Evolutionary conservation across 2,888 invertebrate species (phyloP), one percentile per base, ranked within the genome.

Genomic region (Acrobasis suavella): DNA sequence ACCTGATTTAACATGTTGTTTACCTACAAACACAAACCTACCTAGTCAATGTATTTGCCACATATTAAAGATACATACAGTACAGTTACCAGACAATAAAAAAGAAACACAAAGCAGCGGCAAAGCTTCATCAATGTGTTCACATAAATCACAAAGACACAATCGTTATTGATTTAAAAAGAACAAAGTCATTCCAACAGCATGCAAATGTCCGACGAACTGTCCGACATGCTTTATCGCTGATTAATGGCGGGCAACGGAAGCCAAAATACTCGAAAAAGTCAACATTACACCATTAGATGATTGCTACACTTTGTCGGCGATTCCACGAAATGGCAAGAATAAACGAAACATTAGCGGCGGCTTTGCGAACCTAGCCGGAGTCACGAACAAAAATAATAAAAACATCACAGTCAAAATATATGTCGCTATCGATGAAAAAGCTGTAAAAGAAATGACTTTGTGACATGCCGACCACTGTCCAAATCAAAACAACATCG

Each of bases 321-420:
- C 82, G 64, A 73, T 91, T 89, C 90, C 69, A 67, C 72, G 90
- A 90, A 91, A 63, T 65, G 67, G 70, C 70, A 69, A 69, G 76
- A 71, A 75, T 73, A 71, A 74, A 74, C 79, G 74, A 77, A 77
- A 82, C 81, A 84, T 85, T 83, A 81, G 83, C 72, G 83, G 82
- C 84, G 83, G 72, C 87, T 85, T 87, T 84, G 71, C 69, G 72
- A 83, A 87, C 80, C 80, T 78, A 70, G 75, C 78, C 78, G 80
- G 80, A 81, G 86, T 88, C 87, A 87, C 85, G 87, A 80, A 91
- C 91, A 90, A 89, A 91, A 92, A 89, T 92, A 91, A 92, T 92
- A 91, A 91, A 91, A 91, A 92, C 91, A 91, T 91, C 91, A 90
- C 85, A 89, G 92, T 92, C 92, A 91, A 91, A 92, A 92, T 92